Evolutionary conservation across 37 sponge, comb jelly and placozoan genomes (phyloP), one percentile per base, ranked within the genome.

Genomic region (Tethya wilhelma): DNA sequence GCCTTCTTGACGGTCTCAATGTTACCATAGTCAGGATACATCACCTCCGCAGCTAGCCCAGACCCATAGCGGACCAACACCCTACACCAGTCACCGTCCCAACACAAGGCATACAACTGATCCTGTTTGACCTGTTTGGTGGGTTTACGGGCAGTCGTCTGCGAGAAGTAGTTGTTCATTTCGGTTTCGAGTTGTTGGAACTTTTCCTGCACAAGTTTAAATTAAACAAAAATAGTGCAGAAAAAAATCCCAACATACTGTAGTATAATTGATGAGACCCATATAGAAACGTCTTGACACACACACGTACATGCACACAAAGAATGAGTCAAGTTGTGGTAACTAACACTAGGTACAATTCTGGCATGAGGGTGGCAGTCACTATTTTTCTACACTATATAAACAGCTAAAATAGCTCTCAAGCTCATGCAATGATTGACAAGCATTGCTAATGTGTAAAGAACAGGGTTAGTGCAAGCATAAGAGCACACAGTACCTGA

Each of bases 11-110:
- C 75, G 14, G 29, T 23, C 37, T 83, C 79, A 25, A 37, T 67
- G 78, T 91, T 87, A 20, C 92, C 92, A 59, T 86, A 91, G 67
- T 91, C 92, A 28, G 87, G 83, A 30, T 73, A 79, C 25, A 66
- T 31, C 42, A 75, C 59, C n/a, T 29, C 25, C 42, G 75, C 75
- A 1, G 53, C 49, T 26, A 38, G 26, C 2, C 39, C 57, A 9
- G 6, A 26, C 44, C 30, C 53, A 17, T 36, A 25, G 34, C 31
- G 28, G 19, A 82, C 66, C 32, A 84, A 58, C 4, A 38, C 85
- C 34, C 85, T 37, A 44, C 85, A 84, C 85, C 85, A 84, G 4
- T 39, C 59, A 0, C 59, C 71, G 19, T 76, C 85, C 85, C 85
- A 84, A 25, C 22, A 49, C 60, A 33, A 77, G 78, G 56, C 85